These are phyloP conservation scores for Synodontis membranacea DNA, from an alignment of 2,113 vertebrate species.

Conservation along the genomic window DNA sequence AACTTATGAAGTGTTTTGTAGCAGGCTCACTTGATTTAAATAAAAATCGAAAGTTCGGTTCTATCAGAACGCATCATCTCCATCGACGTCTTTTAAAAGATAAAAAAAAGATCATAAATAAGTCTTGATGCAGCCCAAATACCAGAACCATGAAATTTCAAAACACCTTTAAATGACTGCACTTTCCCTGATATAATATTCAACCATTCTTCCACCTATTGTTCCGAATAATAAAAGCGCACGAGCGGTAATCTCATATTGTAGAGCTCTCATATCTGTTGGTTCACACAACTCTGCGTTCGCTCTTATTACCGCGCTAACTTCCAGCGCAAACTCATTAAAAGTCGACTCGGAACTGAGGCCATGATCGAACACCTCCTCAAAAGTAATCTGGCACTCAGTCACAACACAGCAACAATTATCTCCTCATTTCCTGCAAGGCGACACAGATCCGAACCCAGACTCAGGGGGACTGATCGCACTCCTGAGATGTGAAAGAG, in stretches of 20 bases:
- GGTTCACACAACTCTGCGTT: constrained; percentile 5
- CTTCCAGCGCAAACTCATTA: constrained; percentile 28
- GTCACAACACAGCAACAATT: constrained; percentile 34
- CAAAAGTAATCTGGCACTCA: constrained; percentile 38
- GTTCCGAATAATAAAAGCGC: neutral
- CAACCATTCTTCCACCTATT: neutral
- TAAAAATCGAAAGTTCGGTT: neutral
- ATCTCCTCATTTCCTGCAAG: constrained; percentile 38
- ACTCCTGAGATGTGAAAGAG: neutral
- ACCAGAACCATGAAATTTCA: neutral
- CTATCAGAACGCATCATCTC: neutral
- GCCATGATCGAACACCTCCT: constrained; percentile 33
- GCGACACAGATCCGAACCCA: constrained; percentile 15
- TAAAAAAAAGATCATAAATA: neutral
- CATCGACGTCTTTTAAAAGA: neutral
- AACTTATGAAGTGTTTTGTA: neutral
- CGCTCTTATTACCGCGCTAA: neutral
- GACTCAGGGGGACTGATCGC: neutral
- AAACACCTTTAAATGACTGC: neutral
- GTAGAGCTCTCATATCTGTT: neutral
- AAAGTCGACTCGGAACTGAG: constrained; percentile 16
- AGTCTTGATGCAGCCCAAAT: neutral
- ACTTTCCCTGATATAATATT: neutral
- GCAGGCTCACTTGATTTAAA: neutral
- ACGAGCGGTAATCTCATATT: constrained; percentile 13